These are phyloP conservation scores for Rattus rattus DNA, from an alignment of 2,113 vertebrate species.

Conservation along the genomic window DNA sequence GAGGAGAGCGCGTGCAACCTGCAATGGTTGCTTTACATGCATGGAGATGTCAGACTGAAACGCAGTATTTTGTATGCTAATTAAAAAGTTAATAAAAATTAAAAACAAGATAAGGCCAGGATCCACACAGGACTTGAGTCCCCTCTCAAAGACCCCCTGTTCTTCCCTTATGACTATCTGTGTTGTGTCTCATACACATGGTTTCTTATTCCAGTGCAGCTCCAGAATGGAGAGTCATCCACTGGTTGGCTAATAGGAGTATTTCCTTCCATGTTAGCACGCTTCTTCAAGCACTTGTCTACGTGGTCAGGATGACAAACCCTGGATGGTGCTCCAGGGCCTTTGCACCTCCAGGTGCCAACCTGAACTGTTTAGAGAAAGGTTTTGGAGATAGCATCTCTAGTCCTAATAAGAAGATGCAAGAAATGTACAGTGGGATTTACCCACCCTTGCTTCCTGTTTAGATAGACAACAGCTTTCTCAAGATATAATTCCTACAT, in stretches of 20 bases:
- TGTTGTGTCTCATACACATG: background rate
- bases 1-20: background rate
- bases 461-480: background rate
- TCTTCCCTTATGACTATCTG: background rate
- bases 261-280: background rate
- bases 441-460: background rate
- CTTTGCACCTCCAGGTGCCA: background rate
- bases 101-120: background rate
- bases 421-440: background rate
- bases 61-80: background rate
- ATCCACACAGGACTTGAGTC: background rate
- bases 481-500: background rate
- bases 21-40: background rate
- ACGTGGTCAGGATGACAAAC: background rate
- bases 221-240: background rate
- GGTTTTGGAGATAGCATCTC: background rate
- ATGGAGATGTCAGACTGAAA: background rate
- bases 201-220: background rate
- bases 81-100: background rate
- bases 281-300: background rate
- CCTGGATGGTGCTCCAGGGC: background rate
- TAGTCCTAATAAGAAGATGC: background rate
- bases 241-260: background rate
- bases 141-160: background rate
- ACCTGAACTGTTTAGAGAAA: background rate